Evolutionary conservation across 1,140 invertebrate genomes (phyloP).

Genomic region (Drosophila tani): DNA sequence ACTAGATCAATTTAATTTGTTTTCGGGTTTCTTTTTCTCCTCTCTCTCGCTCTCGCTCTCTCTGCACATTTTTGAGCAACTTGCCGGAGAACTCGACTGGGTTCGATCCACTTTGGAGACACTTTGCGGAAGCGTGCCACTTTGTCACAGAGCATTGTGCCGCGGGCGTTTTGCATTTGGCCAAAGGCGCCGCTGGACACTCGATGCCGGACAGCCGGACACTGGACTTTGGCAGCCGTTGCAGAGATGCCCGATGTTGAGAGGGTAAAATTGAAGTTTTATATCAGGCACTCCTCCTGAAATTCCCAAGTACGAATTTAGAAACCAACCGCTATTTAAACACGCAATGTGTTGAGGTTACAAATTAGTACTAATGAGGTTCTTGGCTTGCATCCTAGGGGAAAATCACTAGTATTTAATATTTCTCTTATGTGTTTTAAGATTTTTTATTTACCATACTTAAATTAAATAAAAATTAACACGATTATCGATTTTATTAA

Average conservation of each 20-base stretch:
- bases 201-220: conserved; percentile 20
- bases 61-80: conserved; percentile 5
- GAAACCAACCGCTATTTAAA: neutral
- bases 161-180: conserved; percentile 68
- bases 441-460: no score
- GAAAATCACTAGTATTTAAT: no score
- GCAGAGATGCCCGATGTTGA: conserved; percentile 7
- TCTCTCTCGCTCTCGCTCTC: neutral
- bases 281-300: no score
- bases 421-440: no score
- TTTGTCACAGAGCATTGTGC: conserved; percentile 78
- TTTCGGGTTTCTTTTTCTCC: conserved; percentile 59
- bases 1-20: conserved; percentile 83
- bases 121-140: conserved; percentile 80
- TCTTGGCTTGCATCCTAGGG: neutral
- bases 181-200: conserved; percentile 68
- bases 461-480: no score
- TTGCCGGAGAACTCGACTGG: neutral
- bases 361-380: no score
- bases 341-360: no score
- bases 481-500: no score
- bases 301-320: neutral
- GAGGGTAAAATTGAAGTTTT: neutral
- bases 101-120: conserved; percentile 60
- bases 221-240: neutral